These are phyloP conservation scores for Microlaimidae sp. DNA, from an alignment of 2,888 invertebrate genomes.

Conservation along the genomic window DNA sequence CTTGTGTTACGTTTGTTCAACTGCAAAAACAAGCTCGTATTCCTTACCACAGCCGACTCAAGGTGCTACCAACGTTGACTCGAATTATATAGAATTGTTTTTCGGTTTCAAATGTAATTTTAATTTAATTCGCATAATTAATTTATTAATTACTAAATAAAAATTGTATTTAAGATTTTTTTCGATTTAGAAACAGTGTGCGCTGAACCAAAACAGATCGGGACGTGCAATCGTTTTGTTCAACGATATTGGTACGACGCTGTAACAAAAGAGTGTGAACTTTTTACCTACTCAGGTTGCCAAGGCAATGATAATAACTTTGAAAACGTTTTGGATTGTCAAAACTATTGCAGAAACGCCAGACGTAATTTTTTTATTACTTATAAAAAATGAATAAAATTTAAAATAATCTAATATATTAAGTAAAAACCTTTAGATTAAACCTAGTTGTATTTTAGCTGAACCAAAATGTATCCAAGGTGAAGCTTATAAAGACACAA, in stretches of 20 bases:
- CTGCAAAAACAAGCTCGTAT: too few species aligned
- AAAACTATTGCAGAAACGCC: conserved; percentile 24
- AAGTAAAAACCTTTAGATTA: neutral
- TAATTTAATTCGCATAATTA: neutral
- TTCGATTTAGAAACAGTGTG: conserved; percentile 28
- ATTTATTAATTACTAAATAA: neutral
- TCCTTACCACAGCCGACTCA: too few species aligned
- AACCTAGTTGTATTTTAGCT: neutral
- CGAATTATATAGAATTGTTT: too few species aligned
- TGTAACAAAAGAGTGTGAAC: conserved; percentile 25
- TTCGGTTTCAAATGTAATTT: too few species aligned
- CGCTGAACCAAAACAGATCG: conserved; percentile 32
- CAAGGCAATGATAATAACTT: conserved; percentile 30
- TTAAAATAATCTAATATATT: neutral
- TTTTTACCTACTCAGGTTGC: conserved; percentile 31
- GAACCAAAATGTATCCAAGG: conserved; percentile 30
- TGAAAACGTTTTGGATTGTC: conserved; percentile 25
- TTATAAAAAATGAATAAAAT: neutral
- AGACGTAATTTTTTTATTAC: conserved; percentile 16
- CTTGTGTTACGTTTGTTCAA: too few species aligned
- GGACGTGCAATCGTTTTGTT: conserved; percentile 32
- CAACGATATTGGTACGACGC: conserved; percentile 31
- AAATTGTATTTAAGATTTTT: neutral
- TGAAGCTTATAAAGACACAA: conserved; percentile 23
- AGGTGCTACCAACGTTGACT: too few species aligned